Percentiles rank a stretch among this genome's conserved stretches.
phyloP scores from a whole-genome alignment of 2,113 vertebrate species.

The Harpagus bidentatus region DNA sequence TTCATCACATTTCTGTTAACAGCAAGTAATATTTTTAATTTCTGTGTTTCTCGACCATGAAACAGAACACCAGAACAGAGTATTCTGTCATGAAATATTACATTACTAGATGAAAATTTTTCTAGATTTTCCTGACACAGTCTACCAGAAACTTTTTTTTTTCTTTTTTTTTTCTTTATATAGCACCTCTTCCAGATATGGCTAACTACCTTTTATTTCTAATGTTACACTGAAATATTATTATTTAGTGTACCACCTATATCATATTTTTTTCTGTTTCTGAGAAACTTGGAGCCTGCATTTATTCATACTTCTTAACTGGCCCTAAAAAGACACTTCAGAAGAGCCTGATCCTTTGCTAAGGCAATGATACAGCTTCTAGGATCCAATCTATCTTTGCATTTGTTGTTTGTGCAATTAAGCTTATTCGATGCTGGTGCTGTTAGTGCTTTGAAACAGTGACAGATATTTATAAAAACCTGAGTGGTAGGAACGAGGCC shows the following conservation, averaged over 20 bases:
- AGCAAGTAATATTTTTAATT: neutral
- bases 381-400: neutral
- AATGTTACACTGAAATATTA: neutral
- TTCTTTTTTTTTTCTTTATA: neutral
- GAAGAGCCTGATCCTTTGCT: neutral
- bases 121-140: neutral
- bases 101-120: neutral
- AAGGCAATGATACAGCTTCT: neutral
- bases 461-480: neutral
- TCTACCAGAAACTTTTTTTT: neutral
- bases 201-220: neutral
- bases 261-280: neutral
- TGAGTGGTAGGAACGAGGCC: neutral
- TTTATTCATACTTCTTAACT: neutral
- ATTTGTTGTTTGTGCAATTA: neutral
- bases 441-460: neutral
- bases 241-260: accelerated
- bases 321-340: neutral
- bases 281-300: neutral
- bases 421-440: neutral
- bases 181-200: neutral
- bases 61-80: neutral
- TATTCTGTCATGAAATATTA: neutral
- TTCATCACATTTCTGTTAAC: neutral
- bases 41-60: neutral